Percentiles rank a stretch among this genome's conserved stretches.
phyloP scores from a whole-genome alignment of 92 coral and sea anemone species.

The Epizoanthus stellaris region DNA sequence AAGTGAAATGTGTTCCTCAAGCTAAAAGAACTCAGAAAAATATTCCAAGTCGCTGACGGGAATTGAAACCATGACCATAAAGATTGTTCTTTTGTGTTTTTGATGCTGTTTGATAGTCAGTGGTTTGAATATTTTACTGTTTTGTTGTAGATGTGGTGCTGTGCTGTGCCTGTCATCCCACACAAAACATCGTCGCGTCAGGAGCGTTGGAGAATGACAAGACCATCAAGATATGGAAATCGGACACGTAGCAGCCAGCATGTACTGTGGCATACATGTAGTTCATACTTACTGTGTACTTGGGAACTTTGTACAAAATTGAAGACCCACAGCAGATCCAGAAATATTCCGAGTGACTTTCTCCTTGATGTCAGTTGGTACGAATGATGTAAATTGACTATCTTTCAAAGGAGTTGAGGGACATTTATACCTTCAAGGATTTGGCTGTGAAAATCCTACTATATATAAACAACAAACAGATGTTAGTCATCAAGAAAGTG shows the following conservation, averaged over 20 bases:
- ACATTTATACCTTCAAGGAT: too few species aligned
- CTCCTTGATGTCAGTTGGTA: too few species aligned
- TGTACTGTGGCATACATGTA: too few species aligned
- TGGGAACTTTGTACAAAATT: neutral
- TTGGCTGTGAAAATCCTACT: too few species aligned
- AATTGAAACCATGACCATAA: too few species aligned
- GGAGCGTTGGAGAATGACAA: conserved; percentile 98
- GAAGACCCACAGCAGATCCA: neutral
- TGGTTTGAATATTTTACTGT: neutral
- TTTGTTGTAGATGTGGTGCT: conserved; percentile 85
- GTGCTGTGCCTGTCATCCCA: conserved; percentile 98
- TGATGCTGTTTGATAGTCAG: neutral
- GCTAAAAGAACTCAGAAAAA: too few species aligned
- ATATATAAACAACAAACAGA: neutral
- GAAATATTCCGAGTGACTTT: too few species aligned
- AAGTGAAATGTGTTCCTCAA: too few species aligned
- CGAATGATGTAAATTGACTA: too few species aligned
- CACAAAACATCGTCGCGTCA: conserved; percentile 96
- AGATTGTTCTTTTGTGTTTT: neutral
- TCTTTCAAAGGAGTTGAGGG: too few species aligned
- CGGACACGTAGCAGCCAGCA: conserved; percentile 69
- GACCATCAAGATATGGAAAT: conserved; percentile 98
- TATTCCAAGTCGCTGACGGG: too few species aligned
- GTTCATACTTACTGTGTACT: too few species aligned
- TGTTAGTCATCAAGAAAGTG: neutral